Evolutionary conservation across 2,797 vertebrate genomes (phyloP), one percentile per base, ranked within the genome.

Genomic region (Alouatta caraya): DNA sequence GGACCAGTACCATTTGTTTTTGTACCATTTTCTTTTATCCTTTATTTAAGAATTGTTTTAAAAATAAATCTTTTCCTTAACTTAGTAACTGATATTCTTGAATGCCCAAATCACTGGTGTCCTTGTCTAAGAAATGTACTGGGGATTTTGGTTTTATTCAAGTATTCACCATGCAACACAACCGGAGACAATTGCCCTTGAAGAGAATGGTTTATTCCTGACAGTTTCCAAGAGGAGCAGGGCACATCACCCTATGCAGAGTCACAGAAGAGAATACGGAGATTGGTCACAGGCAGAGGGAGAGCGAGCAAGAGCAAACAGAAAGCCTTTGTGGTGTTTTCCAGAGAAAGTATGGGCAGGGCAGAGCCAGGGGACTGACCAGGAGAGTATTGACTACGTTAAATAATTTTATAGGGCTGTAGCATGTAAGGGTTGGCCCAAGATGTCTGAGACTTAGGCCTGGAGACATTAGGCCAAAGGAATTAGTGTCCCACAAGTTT

Each of bases 1-100:
- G 2, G 8, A 70, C 11, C 67, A 30, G 4, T 30, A 2, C 17
- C 3, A 15, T 88, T 55, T 75, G 28, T 33, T 84, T 90, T 59
- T 24, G 10, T 81, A 22, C 0, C 3, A 3, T 42, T 72, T 64
- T 67, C 2, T 67, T 93, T 67, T 59, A n/a, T 10, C 33, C 5
- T 79, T 39, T 42, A 28, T 59, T 91, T 44, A 90, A 80, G 46
- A 59, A 19, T 83, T 30, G 22, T 61, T 28, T 37, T 37, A 78
- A 48, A 94, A 91, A 15, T 46, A 73, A 72, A 21, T 85, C 28
- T 55, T 75, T 75, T 80, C 1, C 21, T 94, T 93, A 42, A 70
- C 22, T 14, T 76, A 39, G 33, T 88, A 61, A 52, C 28, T 59
- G 24, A 1, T 52, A 59, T 46, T 64, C 15, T 30, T 46, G 15